Conservation (phyloP, 1,140 invertebrate genomes). For the Amphibalanus amphitrite region DNA sequence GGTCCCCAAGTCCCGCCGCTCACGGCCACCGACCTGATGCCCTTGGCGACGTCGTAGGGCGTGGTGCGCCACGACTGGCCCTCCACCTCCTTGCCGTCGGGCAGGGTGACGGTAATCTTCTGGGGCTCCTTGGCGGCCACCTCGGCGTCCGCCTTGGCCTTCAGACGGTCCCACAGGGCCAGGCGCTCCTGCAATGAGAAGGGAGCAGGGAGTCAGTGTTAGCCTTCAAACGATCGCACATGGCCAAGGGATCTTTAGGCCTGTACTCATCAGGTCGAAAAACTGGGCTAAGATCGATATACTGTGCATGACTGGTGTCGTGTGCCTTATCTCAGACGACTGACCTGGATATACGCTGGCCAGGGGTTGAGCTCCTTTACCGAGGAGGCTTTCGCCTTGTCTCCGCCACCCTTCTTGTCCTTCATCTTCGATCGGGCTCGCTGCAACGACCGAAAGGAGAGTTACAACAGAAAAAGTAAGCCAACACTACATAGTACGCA, state of each 20-base stretch:
- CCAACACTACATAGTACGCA: too few species aligned
- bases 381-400: too few species aligned
- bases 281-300: too few species aligned
- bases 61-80: conserved; percentile 81
- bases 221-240: too few species aligned
- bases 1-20: too few species aligned
- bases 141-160: conserved; percentile 54
- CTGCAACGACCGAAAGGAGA: too few species aligned
- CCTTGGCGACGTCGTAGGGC: conserved; percentile 79
- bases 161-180: conserved; percentile 68
- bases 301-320: not conserved
- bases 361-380: conserved; percentile 48
- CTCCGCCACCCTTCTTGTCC: too few species aligned
- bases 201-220: too few species aligned
- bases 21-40: conserved; percentile 46
- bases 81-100: conserved; percentile 68
- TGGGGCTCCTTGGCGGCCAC: conserved; percentile 49
- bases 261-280: too few species aligned
- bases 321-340: not conserved
- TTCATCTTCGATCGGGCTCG: too few species aligned
- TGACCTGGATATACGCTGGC: conserved; percentile 48
- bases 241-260: too few species aligned
- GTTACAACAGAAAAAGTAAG: too few species aligned
- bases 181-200: conserved; percentile 41
- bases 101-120: conserved; percentile 57